A percentile compares a stretch with the other conserved stretches of the same genome.
Evolutionary conservation across 2,888 invertebrate species (phyloP).

Genomic region (Acholoe squamosa): DNA sequence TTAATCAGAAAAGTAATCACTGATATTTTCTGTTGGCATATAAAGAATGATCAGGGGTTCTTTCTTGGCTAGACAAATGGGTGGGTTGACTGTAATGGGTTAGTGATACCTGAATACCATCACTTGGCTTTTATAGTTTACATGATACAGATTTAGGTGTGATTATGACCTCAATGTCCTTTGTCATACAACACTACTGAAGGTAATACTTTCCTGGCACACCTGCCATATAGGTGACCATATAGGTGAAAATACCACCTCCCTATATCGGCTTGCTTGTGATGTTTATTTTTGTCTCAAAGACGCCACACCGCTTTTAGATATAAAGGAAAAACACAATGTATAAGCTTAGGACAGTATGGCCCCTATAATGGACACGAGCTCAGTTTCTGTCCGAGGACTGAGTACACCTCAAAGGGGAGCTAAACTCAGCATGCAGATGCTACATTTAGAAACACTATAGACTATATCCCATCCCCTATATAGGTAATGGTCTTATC

Average conservation of each 20-base stretch:
- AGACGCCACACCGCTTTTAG: neutral
- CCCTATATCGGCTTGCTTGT: neutral
- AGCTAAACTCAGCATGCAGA: slow-evolving; percentile 5
- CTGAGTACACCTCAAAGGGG: neutral
- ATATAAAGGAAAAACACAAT: neutral
- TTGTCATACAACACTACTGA: neutral
- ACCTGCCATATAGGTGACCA: neutral
- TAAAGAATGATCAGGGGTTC: neutral
- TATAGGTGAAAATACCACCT: neutral
- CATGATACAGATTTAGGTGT: too few relatives aligned
- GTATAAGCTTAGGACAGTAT: neutral
- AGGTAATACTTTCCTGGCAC: neutral
- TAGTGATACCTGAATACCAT: too few relatives aligned
- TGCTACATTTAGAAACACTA: neutral
- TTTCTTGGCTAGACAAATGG: too few relatives aligned
- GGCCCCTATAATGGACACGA: neutral
- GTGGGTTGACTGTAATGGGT: neutral
- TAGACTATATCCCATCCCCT: neutral
- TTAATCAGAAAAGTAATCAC: slow-evolving; percentile 12
- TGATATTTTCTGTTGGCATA: neutral
- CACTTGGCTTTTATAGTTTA: too few relatives aligned
- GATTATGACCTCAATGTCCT: neutral
- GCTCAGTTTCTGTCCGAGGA: neutral
- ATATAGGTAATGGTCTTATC: slow-evolving; percentile 13
- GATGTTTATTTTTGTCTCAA: slow-evolving; percentile 34